Percentiles rank a stretch among this genome's conserved stretches.
Conservation (phyloP, 1,140 invertebrate species). For the Drosophila suzukii region DNA sequence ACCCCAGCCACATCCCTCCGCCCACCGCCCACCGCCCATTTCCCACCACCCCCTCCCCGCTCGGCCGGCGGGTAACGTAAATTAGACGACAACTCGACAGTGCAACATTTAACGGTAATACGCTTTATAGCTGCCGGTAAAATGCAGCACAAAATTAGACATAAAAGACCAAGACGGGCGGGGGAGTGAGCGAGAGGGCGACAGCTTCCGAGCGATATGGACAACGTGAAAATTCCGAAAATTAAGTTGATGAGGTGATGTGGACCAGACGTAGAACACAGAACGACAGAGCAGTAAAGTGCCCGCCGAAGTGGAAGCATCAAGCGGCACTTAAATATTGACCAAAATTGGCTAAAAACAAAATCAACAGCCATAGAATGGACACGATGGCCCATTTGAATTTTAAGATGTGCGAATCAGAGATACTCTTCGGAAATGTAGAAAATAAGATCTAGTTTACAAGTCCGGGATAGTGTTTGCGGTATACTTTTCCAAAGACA, state of each 20-base stretch:
- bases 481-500: no score
- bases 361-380: slow-evolving; percentile 85
- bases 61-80: slow-evolving; percentile 70
- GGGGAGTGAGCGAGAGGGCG: background rate
- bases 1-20: background rate
- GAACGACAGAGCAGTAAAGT: slow-evolving; percentile 18
- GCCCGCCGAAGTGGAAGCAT: slow-evolving; percentile 37
- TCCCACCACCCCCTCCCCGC: slow-evolving; percentile 13
- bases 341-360: slow-evolving; percentile 86
- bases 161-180: slow-evolving; percentile 66
- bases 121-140: slow-evolving; percentile 80
- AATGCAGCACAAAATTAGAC: slow-evolving; percentile 77
- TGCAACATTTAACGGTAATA: slow-evolving; percentile 82
- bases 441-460: background rate
- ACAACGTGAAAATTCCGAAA: slow-evolving; percentile 65
- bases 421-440: slow-evolving; percentile 10
- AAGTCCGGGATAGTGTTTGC: no score
- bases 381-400: background rate
- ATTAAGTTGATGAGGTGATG: slow-evolving; percentile 75
- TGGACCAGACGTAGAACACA: slow-evolving; percentile 30
- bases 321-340: slow-evolving; percentile 75
- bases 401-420: slow-evolving; percentile 30
- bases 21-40: slow-evolving; percentile 9
- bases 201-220: background rate
- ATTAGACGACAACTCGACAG: slow-evolving; percentile 76